Base-by-base conservation (phyloP, 2,888 invertebrate genomes). In the Volucella inanis region DNA sequence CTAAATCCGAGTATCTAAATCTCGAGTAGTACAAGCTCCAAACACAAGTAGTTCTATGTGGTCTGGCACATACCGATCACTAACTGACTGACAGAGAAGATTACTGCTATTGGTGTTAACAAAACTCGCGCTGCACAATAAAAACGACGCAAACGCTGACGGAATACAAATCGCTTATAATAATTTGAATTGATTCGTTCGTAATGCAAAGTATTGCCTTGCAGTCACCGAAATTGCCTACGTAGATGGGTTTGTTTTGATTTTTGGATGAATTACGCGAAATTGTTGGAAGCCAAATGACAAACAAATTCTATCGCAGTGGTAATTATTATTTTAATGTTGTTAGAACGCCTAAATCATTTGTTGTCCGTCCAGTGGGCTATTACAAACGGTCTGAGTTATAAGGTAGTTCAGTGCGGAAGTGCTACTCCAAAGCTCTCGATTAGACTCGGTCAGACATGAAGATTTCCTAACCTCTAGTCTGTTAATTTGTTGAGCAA, bases 151-250 rank as follows among this genome's bases (percentile, higher is more conserved):
- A 10, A 49, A 84, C 75, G 75, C n/a, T 55, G 22, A 0, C 8
- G 54, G 84, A 84, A 84, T 84, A 76, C 55, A 18, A 84, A 84
- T 79, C 3, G 70, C 11, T 50, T n/a, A n/a, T n/a, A 55, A 41
- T 61, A 80, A 68, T 74, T 65, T 18, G 41, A 41, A 2, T 3
- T 31, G 6, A 6, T 31, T 31, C 31, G 31, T 52, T 74, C 70
- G 49, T 12, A 38, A 50, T 52, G 52, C 6, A 6, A 50, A 11
- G 47, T 47, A 15, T 67, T 38, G 62, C 59, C 65, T 76, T 72
- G 78, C 74, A 68, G 50, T 64, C 62, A 62, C 62, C 57, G 41
- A 72, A 61, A 68, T 39, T 39, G 62, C 45, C 3, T n/a, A 15
- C 45, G 14, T 12, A 45, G 18, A 52, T n/a, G 59, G 41, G 49